phyloP scores from a whole-genome alignment of 2,888 invertebrate species.

The Hylaea fasciaria region DNA sequence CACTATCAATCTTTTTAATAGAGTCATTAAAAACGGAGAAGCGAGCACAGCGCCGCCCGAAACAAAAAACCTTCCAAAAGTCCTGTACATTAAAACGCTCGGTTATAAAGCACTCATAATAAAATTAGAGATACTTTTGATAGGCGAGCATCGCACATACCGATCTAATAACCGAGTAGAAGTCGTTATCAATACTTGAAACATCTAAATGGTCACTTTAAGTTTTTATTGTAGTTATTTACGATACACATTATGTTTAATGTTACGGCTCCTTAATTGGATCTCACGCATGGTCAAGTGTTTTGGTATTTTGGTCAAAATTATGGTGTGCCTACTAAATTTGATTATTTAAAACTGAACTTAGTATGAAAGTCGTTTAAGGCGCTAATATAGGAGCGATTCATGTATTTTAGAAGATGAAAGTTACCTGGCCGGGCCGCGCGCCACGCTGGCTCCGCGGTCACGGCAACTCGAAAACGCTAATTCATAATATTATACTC shows the following conservation, averaged over 20 bases:
- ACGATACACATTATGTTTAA: constrained; percentile 55
- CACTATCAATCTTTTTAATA: constrained; percentile 82
- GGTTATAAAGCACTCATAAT: constrained; percentile 64
- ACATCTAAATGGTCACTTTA: constrained; percentile 67
- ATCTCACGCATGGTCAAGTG: constrained; percentile 42
- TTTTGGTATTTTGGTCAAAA: constrained; percentile 29
- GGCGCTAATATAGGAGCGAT: no score
- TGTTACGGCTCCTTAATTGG: constrained; percentile 64
- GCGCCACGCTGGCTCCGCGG: no score
- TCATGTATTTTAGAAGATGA: no score
- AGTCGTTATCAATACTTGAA: constrained; percentile 56
- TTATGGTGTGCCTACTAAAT: constrained; percentile 3
- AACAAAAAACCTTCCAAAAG: constrained; percentile 39
- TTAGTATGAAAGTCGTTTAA: no score
- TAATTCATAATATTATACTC: no score
- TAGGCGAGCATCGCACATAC: constrained; percentile 50
- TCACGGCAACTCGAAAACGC: no score
- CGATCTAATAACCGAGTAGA: constrained; percentile 53
- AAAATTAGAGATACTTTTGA: constrained; percentile 62
- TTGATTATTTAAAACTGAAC: no score
- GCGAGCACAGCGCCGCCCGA: constrained; percentile 67
- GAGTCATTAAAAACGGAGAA: constrained; percentile 80
- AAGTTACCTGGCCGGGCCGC: no score
- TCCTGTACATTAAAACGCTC: constrained; percentile 45
- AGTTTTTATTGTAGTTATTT: constrained; percentile 63